Evolutionary conservation across 2,797 vertebrate species (phyloP).

Genomic region (Peromyscus melanophrys): DNA sequence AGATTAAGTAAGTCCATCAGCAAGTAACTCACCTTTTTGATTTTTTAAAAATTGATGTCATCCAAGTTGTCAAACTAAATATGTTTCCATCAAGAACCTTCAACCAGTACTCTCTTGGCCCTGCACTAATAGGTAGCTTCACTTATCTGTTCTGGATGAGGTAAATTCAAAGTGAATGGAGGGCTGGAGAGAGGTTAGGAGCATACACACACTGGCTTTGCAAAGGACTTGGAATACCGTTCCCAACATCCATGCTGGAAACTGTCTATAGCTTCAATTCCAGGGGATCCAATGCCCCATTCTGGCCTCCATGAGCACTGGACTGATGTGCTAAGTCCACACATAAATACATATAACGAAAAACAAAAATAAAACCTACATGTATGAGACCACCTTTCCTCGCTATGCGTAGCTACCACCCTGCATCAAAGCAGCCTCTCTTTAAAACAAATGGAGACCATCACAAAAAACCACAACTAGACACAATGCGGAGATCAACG

Average conservation of each 20-base stretch:
- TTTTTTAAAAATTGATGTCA: conserved; percentile 14
- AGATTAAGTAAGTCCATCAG: not conserved
- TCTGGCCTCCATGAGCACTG: not conserved
- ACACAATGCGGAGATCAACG: not conserved
- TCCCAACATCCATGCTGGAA: not conserved
- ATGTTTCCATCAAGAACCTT: not conserved
- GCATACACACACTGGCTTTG: not conserved
- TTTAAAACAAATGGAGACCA: not conserved
- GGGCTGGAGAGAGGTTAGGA: not conserved
- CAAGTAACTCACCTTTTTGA: conserved; percentile 6
- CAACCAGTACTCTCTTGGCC: not conserved
- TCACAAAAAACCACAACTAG: not conserved
- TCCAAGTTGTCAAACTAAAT: conserved; percentile 39
- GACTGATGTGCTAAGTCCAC: not conserved
- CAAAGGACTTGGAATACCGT: not conserved
- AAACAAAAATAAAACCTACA: not conserved
- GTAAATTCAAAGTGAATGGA: not conserved
- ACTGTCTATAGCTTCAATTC: not conserved
- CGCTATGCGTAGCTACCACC: not conserved
- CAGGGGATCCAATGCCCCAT: not conserved
- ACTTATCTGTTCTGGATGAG: not conserved
- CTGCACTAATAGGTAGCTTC: not conserved
- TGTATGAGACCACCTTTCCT: not conserved
- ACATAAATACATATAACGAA: not conserved
- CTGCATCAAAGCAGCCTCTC: not conserved